Evolutionary conservation across 2,113 vertebrate species (phyloP), one percentile per base, ranked within the genome.

Genomic region (Proterorhinus semilunaris): DNA sequence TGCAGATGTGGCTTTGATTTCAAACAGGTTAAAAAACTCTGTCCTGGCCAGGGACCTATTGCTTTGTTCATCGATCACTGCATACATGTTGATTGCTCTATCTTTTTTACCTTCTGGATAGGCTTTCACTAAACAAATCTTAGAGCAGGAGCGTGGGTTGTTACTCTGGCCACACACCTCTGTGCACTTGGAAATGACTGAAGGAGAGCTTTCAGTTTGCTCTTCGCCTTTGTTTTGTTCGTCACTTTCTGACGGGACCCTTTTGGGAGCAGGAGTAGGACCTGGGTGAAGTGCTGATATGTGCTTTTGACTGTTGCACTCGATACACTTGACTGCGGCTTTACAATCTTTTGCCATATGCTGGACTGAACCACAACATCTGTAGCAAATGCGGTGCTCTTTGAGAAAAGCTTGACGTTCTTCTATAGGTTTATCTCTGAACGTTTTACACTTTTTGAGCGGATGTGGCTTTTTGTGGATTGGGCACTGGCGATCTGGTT

Each of bases 401-500:
- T 15, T 73, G 6, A 69, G 76, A 13, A 12, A 73, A 4, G 61
- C n/a, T 21, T 65, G 62, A 15, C 52, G 10, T 10, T 66, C 68
- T 10, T 63, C 45, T 2, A 57, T 0, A 0, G 57, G 12, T 59
- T 72, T 77, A 12, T 44, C 7, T 55, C 59, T 64, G 8, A 78
- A 78, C 13, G 10, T 16, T 13, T 48, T 69, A 5, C 70, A 72
- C 5, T 65, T 71, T 71, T 71, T 55, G 5, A 77, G 51, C 12
- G 69, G 46, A 47, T 47, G 46, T 47, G 46, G 46, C 46, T 47
- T 47, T 10, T 47, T 47, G 10, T 47, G 46, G 57, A 68, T 57
- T 0, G 53, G 53, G 10, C 59, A 71, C 17, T 71, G 59, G 4
- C 12, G 44, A 8, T 63, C 61, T 10, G 61, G 61, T 10, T 71